A percentile compares a stretch with the other conserved stretches of the same genome.
Conservation (phyloP, 2,888 invertebrate species). For the Dolomedes plantarius region DNA sequence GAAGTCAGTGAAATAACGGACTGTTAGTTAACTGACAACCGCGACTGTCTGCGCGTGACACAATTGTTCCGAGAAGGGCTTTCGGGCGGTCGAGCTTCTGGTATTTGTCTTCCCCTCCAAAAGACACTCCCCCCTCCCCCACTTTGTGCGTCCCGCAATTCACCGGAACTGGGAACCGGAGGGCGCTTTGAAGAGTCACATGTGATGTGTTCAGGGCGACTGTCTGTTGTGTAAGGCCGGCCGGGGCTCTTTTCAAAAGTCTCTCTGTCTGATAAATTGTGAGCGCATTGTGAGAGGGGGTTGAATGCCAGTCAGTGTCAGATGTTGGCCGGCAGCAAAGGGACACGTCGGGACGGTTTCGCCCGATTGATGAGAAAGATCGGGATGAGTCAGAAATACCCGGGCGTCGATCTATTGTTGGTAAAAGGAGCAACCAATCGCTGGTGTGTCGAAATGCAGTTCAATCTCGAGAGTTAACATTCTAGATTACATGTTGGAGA, state of each 20-base stretch:
- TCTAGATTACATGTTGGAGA: too few relatives aligned
- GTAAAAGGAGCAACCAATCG: too few relatives aligned
- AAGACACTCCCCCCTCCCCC: not conserved
- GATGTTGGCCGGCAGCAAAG: not conserved
- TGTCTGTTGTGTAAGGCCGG: not conserved
- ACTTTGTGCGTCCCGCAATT: not conserved
- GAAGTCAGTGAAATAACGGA: too few relatives aligned
- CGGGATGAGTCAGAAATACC: too few relatives aligned
- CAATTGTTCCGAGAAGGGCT: not conserved
- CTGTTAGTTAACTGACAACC: too few relatives aligned
- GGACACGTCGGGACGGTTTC: not conserved
- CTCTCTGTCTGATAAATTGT: not conserved
- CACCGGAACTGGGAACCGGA: not conserved
- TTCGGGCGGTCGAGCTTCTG: not conserved
- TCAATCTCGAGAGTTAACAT: too few relatives aligned
- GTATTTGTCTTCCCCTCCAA: not conserved
- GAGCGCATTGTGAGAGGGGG: not conserved
- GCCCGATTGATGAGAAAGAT: not conserved
- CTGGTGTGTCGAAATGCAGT: too few relatives aligned
- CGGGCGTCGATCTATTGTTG: too few relatives aligned
- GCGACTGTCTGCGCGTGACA: not conserved
- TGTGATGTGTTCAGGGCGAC: too few relatives aligned
- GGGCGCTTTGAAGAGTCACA: not conserved
- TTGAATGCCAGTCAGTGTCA: not conserved
- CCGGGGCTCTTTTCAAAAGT: not conserved